Base-by-base conservation (phyloP, 2,113 vertebrate genomes). In the Rhinolophus sinicus region DNA sequence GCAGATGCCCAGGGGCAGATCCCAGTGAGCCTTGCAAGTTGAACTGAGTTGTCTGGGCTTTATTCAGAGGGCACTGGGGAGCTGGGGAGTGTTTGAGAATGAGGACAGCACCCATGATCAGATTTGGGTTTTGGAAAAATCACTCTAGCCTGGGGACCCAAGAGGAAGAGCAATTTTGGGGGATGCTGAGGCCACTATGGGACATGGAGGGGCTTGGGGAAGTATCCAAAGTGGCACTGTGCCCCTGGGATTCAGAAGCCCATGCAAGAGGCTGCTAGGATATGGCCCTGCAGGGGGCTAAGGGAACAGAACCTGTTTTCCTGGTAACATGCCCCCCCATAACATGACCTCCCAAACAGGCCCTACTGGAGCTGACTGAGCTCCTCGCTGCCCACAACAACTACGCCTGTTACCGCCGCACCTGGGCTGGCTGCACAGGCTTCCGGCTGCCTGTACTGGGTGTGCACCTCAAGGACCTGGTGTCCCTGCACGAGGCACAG, bases 381-480 rank as follows among this genome's bases (percentile, higher is more conserved):
- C 98, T 99, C 65, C 99, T 99, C 2, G 99, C 99, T 0, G 99
- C 99, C 3, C 98, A 98, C 96, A 99, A 99, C 98, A 99, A 99
- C 98, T 99, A 99, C 22, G 98, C 98, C 96, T 97, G 98, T 93
- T 99, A 99, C 98, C 98, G 99, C 9, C 98, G 99, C 8, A 95
- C 99, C 40, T 99, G 99, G 98, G 98, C 97, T 0, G 98, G 99
- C 50, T 99, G 99, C 93, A 89, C 52, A 0, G 99, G 99, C 78
- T 99, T 99, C 98, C 99, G 99, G 97, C 98, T 99, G 80, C 99
- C 99, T 47, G 99, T 99, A 40, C 97, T 99, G 67, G 99, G 99
- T 0, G 99, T 99, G n/a, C 99, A 99, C 94, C 99, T 99, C 47
- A 99, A 99, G 98, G 99, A 99, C 77, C 98, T 99, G 93, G 99